Base-by-base conservation (phyloP, 2,113 vertebrate species). In the Cebidichthys violaceus region DNA sequence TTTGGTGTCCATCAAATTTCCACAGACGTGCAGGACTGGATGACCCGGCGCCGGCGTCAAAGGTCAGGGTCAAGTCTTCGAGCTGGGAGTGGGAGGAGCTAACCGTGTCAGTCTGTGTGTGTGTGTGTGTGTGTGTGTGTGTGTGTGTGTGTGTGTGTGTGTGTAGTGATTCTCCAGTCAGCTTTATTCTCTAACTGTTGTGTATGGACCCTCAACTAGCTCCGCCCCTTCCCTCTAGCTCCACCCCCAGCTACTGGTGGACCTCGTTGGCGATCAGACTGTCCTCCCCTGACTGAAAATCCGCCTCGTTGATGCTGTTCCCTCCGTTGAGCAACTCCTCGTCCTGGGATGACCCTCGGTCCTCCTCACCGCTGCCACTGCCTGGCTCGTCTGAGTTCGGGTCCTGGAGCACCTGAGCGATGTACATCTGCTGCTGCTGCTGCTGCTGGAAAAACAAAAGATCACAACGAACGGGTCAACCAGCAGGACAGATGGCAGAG, bases 191-290 rank as follows among this genome's bases (percentile, higher is more conserved):
- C 11, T 59, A 70, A 74, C 75, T 79, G 70, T 74, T 33, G 69
- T 70, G 27, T 50, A 14, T 74, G 27, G 47, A 80, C 75, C 31
- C 67, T 82, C 24, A 39, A 29, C 20, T 83, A 83, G 85, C 86
- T 82, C 92, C 81, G 29, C 82, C 83, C 83, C 71, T 84, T 88
- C 70, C 77, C 85, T 76, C 45, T n/a, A 33, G 89, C 81, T 86
- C 89, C 86, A 31, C 86, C 91, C 33, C 71, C 41, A 41, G 89
- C 89, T 94, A 96, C 59, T 95, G 95, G 89, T 94, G 98, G 86
- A 99, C 97, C 93, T 99, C 98, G 0, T 99, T 99, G 91, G 98
- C 98, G 92, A 99, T 97, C 93, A 99, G 97, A 94, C 98, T 98
- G 96, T 99, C 98, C 94, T 99, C 98, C 73, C 97, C 98, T 0